Evolutionary conservation across 2,888 invertebrate species (phyloP).

Genomic region (Tetranychus truncatus): DNA sequence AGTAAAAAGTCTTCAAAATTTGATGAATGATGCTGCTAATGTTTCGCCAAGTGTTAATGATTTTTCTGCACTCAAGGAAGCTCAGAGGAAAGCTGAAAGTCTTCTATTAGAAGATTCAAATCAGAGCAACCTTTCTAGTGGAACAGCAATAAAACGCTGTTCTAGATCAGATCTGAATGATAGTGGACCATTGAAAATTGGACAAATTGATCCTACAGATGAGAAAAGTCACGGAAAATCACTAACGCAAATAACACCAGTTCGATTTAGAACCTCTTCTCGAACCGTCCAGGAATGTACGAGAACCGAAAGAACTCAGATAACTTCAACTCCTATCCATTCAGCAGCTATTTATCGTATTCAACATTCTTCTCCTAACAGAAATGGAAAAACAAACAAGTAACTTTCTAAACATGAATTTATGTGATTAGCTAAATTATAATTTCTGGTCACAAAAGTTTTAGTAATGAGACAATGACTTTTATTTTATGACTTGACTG

Average conservation of each 20-base stretch:
- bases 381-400: too few relatives aligned
- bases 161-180: not conserved
- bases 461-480: too few relatives aligned
- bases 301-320: not conserved
- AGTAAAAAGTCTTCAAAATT: slow-evolving; percentile 17
- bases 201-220: too few relatives aligned
- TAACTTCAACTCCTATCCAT: not conserved
- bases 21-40: slow-evolving; percentile 16
- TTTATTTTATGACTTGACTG: too few relatives aligned
- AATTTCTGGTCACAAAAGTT: too few relatives aligned
- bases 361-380: not conserved
- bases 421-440: too few relatives aligned
- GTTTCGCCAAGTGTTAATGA: not conserved
- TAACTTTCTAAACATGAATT: too few relatives aligned
- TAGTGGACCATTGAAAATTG: too few relatives aligned
- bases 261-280: not conserved
- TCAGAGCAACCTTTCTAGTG: not conserved
- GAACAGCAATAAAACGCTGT: not conserved
- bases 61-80: not conserved
- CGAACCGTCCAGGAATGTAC: not conserved
- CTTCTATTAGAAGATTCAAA: slow-evolving; percentile 2
- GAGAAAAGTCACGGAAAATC: too few relatives aligned
- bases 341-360: not conserved
- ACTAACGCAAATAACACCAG: too few relatives aligned
- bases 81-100: slow-evolving; percentile 16